A percentile compares a stretch with the other conserved stretches of the same genome.
Conservation (phyloP, 2,113 vertebrate genomes). For the Eulacestoma nigropectus region DNA sequence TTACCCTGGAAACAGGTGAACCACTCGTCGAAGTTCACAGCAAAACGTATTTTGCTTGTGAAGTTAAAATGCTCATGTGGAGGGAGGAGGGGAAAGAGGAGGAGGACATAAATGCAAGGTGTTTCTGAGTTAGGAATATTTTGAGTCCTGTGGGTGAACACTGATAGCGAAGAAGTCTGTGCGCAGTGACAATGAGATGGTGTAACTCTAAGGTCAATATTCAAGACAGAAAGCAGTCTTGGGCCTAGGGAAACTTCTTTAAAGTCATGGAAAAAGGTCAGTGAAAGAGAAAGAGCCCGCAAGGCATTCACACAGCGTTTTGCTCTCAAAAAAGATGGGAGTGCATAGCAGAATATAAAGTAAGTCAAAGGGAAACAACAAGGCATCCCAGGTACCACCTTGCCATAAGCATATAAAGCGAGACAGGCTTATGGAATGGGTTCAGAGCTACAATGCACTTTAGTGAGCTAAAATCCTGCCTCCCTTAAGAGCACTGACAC, state of each 20-base stretch:
- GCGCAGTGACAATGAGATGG: background rate
- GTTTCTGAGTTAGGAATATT: conserved; percentile 24
- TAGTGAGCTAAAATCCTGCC: background rate
- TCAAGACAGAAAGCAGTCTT: conserved; percentile 38
- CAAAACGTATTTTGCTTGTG: background rate
- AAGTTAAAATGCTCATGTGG: background rate
- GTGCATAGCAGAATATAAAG: conserved; percentile 27
- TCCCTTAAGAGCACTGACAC: background rate
- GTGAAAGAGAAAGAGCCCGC: conserved; percentile 2
- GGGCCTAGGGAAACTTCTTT: conserved; percentile 41
- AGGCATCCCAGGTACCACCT: background rate
- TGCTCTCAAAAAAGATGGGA: conserved; percentile 21
- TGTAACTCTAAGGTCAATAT: conserved; percentile 52
- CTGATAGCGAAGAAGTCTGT: conserved; percentile 34
- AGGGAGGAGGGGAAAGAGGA: background rate
- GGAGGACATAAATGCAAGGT: background rate
- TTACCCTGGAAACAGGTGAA: conserved; percentile 52
- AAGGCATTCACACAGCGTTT: background rate
- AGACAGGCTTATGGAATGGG: background rate
- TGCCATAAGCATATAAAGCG: background rate
- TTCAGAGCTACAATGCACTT: background rate
- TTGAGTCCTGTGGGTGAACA: conserved; percentile 39
- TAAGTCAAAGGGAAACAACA: conserved; percentile 19
- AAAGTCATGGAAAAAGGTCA: conserved; percentile 40
- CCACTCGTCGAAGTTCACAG: background rate